Evolutionary conservation across 92 coral and sea anemone species (phyloP), one percentile per base, ranked within the genome.

Genomic region (Anthopleura xanthogrammica): DNA sequence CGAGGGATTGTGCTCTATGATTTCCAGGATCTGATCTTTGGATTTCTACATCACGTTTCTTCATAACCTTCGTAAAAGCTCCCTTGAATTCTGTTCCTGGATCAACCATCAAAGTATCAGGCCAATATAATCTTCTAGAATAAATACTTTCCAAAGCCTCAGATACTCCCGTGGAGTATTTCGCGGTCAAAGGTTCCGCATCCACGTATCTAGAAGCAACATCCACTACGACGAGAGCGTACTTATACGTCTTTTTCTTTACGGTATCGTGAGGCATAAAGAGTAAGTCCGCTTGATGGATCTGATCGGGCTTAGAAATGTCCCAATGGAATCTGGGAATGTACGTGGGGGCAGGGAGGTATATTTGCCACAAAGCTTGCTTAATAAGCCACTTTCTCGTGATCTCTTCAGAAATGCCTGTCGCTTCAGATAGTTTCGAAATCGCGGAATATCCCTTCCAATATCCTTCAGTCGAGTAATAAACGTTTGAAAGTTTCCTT

Each of bases 41-140:
- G 10, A 83, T 46, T 8, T 19, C 64, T 0, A 72, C 75, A 7
- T 16, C 68, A 2, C 77, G 66, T 16, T 52, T 54, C 6, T 29
- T 48, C 39, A 83, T 41, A 2, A 60, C 9, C 12, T 19, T 75
- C 2, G 22, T 36, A 0, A 76, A 75, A 1, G 19, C 39, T 3
- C 86, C 86, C 75, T 57, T 75, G 24, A 83, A 83, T 43, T 83
- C 86, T 2, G 72, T 60, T 0, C 86, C 86, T 1, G 86, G 73
- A 58, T 83, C 86, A 10, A 83, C 86, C 4, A 54, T 79, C 2
- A 83, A 20, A 3, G 75, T 24, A 0, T 83, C 48, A 6, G 87
- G 82, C 77, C 77, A 83, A 46, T 40, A 77, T 23, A 83, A 29
- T 1, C 50, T 57, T 12, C 82, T 22, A 0, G 16, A 11, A 54